A percentile compares a stretch with the other conserved stretches of the same genome.
phyloP scores from a whole-genome alignment of 2,113 vertebrate species.

The Dasyprocta punctata region DNA sequence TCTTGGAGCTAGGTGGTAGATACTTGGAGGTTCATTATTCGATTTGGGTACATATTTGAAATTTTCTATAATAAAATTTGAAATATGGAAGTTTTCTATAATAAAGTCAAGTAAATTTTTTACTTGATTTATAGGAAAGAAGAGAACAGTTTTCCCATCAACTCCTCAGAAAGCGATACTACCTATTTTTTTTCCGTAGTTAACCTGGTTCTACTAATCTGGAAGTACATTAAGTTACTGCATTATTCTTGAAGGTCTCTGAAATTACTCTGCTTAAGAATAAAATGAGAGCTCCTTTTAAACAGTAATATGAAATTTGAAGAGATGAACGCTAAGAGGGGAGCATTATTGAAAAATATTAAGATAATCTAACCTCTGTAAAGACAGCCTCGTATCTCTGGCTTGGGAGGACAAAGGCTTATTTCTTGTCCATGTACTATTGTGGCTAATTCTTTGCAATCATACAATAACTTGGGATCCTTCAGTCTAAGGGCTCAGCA shows the following conservation, averaged over 20 bases:
- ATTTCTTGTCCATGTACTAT: background rate
- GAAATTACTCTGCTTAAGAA: constrained; percentile 35
- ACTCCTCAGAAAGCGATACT: background rate
- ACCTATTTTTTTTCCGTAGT: background rate
- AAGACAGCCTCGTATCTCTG: background rate
- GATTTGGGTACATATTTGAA: background rate
- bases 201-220: constrained; percentile 22
- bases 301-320: background rate
- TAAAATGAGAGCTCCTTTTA: background rate
- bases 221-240: background rate
- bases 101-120: background rate
- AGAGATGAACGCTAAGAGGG: constrained; percentile 10
- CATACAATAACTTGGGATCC: background rate
- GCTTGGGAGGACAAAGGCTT: background rate
- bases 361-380: background rate
- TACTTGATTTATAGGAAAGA: background rate
- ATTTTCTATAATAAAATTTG: background rate
- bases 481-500: background rate
- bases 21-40: background rate
- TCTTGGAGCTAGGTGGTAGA: background rate
- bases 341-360: background rate
- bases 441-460: background rate
- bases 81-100: background rate
- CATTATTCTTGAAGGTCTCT: background rate
- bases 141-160: background rate